Evolutionary conservation across 2,113 vertebrate genomes (phyloP), one percentile per base, ranked within the genome.

Genomic region (Candoia aspera): DNA sequence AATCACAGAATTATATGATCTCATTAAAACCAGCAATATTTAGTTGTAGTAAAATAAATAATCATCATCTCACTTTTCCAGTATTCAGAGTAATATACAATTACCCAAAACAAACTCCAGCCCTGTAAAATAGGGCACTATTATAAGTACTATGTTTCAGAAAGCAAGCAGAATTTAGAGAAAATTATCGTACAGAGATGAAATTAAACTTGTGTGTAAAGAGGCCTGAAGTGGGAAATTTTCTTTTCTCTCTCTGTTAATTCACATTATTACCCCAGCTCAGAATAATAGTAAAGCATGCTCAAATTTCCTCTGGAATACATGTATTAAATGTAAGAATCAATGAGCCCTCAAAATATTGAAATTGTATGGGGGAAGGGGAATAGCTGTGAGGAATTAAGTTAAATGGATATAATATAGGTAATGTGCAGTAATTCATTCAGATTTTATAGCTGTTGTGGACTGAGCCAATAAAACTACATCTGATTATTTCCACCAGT

Each of bases 401-500:
- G 19, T 0, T 0, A 37, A 11, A 6, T 33, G 23, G 83, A 5
- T 10, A 46, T 42, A 33, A 62, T 54, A 64, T 57, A 73, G 8
- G 49, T 91, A 59, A 29, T 17, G 21, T 24, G 15, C 54, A 33
- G 29, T 42, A 26, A 24, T 60, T 79, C 55, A 68, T 26, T 54
- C 26, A 85, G 37, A 3, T 84, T 60, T 79, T 49, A 88, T 26
- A 15, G 33, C 33, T 79, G 33, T 21, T 79, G 73, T 37, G 15
- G 33, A 79, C 17, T 79, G 73, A 79, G 17, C 33, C 19, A 79
- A 79, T 79, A 79, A 2, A 49, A 49, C 94, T 37, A 19, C 68
- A n/a, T 93, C 84, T 87, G 33, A 92, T 88, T 68, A 0, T 84
- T 91, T 94, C 84, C 6, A 4, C 54, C 42, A 49, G 57, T 53